Evolutionary conservation across 92 coral and sea anemone species (phyloP), one percentile per base, ranked within the genome.

Genomic region (Porites divaricata): DNA sequence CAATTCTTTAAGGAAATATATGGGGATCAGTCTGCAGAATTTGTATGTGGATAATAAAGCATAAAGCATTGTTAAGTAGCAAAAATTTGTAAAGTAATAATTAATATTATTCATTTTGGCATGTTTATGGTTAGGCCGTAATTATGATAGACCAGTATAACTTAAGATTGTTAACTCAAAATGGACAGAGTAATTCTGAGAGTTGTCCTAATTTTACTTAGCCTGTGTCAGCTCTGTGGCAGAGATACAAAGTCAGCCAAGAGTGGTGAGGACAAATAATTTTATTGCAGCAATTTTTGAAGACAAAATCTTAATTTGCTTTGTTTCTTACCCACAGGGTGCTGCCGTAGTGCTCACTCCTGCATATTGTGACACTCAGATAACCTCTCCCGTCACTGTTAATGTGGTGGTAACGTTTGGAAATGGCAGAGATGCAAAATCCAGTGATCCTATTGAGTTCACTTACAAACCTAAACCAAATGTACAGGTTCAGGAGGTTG

Each of bases 361-460:
- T 67, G 90, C 97, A 65, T 93, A 81, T 81, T 89, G 86, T 87
- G 89, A 94, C 88, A 92, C 84, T 81, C 82, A 92, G 70, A 95
- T 96, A 78, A 81, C 94, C 83, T 86, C 93, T 72, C 98, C 99
- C 16, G 91, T 96, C 49, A 93, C 95, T 67, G 99, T 95, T 54
- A 96, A 89, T 83, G 91, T 96, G 62, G 99, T 92, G 81, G 90
- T 96, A 58, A 85, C 88, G 41, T 89, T 83, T 70, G 98, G 98
- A 73, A 89, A 67, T 83, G 89, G 90, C 63, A 83, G 88, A 81
- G 93, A 88, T 78, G 89, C 88, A 84, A 93, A 93, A 79, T 90
- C 89, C 85, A 96, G 99, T 86, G 99, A 96, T 56, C 93, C 99
- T 78, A 87, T 93, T 76, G 95, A 95, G 88, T 96, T 96, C 86